Conservation (phyloP, 2,113 vertebrate species). For the Aviceda subcristata region DNA sequence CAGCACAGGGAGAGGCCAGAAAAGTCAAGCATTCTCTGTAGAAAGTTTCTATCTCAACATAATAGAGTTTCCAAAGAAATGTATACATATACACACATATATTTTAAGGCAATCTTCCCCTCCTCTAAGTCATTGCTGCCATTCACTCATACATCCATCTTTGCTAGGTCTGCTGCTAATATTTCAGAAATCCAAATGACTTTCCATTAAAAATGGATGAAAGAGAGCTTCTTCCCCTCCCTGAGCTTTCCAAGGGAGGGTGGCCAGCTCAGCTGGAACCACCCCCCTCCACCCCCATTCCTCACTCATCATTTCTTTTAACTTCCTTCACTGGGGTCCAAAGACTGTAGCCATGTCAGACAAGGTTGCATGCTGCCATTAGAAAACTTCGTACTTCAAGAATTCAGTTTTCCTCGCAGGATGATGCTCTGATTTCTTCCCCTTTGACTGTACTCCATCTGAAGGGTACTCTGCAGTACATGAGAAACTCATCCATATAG, state of each 20-base stretch:
- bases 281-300: background rate
- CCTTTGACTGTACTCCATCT: background rate
- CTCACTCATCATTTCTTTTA: background rate
- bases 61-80: background rate
- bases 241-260: background rate
- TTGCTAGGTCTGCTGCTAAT: background rate
- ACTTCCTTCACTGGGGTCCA: background rate
- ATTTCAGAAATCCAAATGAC: background rate
- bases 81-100: accelerated
- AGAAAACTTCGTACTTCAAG: background rate
- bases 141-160: background rate
- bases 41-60: background rate
- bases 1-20: background rate
- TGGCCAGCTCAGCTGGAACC: background rate
- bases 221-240: background rate
- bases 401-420: background rate
- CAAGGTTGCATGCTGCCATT: background rate
- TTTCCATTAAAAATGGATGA: background rate
- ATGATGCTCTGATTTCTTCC: background rate
- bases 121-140: background rate
- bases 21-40: background rate
- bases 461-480: background rate
- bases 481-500: background rate
- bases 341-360: background rate
- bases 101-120: background rate